Evolutionary conservation across 2,113 vertebrate species (phyloP).

Genomic region (Microtus ochrogaster): DNA sequence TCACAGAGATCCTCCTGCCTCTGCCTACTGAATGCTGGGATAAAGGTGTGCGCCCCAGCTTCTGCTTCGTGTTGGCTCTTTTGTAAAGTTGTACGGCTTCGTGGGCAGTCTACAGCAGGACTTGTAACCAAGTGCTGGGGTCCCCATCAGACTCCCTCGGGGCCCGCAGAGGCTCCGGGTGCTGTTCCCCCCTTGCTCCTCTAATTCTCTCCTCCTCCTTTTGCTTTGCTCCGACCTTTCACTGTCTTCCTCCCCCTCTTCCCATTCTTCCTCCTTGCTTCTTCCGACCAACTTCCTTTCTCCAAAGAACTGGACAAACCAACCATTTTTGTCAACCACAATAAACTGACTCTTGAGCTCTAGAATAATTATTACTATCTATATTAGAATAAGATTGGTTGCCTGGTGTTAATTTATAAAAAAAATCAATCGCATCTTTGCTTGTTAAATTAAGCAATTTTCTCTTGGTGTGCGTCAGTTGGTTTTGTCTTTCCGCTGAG

Average conservation of each 20-base stretch:
- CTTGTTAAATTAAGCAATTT: conserved; percentile 6
- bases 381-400: not conserved
- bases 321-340: not conserved
- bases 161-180: not conserved
- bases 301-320: not conserved
- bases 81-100: not conserved
- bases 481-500: not conserved
- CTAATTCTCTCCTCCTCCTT: no score
- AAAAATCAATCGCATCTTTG: not conserved
- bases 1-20: not conserved
- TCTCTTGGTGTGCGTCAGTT: not conserved
- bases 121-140: not conserved
- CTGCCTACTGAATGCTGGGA: not conserved
- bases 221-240: not conserved
- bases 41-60: no score
- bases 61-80: not conserved
- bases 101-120: not conserved
- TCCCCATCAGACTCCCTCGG: accelerated
- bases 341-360: not conserved
- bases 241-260: not conserved
- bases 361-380: not conserved
- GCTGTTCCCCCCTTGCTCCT: not conserved
- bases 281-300: not conserved
- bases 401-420: not conserved
- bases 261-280: not conserved